Evolutionary conservation across 2,888 invertebrate species (phyloP).

Genomic region (Muschampia staudingeri): DNA sequence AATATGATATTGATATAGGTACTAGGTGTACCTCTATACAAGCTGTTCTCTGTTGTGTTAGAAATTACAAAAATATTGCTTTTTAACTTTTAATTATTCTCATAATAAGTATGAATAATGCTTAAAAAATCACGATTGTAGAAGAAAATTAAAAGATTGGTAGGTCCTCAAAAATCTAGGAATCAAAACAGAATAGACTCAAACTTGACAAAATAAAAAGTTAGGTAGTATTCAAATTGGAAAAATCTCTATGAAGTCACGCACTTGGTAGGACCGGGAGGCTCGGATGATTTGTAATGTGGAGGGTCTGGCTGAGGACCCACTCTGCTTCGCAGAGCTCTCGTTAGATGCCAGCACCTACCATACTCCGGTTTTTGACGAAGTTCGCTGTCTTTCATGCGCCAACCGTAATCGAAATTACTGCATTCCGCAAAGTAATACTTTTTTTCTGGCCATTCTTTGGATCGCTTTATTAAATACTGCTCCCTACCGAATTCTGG

Average conservation of each 20-base stretch:
- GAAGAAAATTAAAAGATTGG: too few relatives aligned
- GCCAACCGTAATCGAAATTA: slow-evolving; percentile 78
- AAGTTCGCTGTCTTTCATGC: slow-evolving; percentile 73
- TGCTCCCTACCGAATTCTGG: slow-evolving; percentile 73
- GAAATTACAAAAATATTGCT: background rate
- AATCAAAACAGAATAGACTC: background rate
- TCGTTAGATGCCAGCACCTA: slow-evolving; percentile 75
- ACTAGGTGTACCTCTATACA: too few relatives aligned
- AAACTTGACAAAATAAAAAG: background rate
- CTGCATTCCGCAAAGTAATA: slow-evolving; percentile 76
- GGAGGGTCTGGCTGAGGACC: slow-evolving; percentile 77
- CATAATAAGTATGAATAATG: background rate
- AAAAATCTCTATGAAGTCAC: slow-evolving; percentile 47
- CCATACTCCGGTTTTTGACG: slow-evolving; percentile 69
- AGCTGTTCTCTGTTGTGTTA: background rate
- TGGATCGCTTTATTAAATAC: slow-evolving; percentile 72
- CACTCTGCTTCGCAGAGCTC: slow-evolving; percentile 71
- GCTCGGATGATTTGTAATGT: slow-evolving; percentile 73
- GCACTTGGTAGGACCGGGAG: slow-evolving; percentile 70
- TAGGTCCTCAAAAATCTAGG: background rate
- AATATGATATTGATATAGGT: too few relatives aligned
- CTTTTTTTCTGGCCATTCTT: slow-evolving; percentile 74
- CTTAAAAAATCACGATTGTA: background rate
- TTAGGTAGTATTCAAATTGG: background rate
- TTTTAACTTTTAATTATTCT: background rate